phyloP scores from a whole-genome alignment of 2,888 invertebrate species.

The Xestoiulus laeticollis region DNA sequence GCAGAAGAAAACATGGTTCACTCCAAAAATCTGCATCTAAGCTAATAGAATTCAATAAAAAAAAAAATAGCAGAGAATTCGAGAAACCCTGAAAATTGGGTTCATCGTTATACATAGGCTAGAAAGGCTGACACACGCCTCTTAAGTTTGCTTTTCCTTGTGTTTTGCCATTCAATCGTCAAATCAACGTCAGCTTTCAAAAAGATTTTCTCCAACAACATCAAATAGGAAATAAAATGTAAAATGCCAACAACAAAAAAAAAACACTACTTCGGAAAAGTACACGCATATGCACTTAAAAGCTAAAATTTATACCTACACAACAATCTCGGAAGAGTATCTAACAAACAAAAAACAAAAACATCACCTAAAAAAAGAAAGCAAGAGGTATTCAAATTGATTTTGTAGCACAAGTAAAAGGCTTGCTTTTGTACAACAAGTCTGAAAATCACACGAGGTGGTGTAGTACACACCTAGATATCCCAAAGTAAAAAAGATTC shows the following conservation, averaged over 20 bases:
- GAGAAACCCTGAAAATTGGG: not conserved
- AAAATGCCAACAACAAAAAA: constrained; percentile 2
- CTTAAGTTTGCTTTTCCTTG: not conserved
- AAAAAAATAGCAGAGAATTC: not conserved
- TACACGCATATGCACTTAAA: not conserved
- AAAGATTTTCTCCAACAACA: constrained; percentile 26
- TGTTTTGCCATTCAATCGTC: constrained; percentile 26
- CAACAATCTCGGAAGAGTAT: not conserved
- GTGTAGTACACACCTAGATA: not conserved
- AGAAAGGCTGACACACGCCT: not conserved
- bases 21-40: not conserved
- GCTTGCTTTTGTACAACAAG: not conserved
- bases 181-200: constrained; percentile 18
- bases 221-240: constrained; percentile 5
- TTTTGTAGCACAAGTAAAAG: not conserved
- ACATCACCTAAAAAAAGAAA: not conserved
- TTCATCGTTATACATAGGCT: constrained; percentile 1
- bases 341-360: not conserved
- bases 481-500: not conserved
- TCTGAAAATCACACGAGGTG: not conserved
- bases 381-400: constrained; percentile 18
- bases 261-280: not conserved
- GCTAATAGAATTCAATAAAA: not conserved
- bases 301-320: not conserved
- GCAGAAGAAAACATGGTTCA: not conserved